These are phyloP conservation scores for Stenolophus ochropezus DNA, from an alignment of 2,888 invertebrate genomes.

Conservation along the genomic window DNA sequence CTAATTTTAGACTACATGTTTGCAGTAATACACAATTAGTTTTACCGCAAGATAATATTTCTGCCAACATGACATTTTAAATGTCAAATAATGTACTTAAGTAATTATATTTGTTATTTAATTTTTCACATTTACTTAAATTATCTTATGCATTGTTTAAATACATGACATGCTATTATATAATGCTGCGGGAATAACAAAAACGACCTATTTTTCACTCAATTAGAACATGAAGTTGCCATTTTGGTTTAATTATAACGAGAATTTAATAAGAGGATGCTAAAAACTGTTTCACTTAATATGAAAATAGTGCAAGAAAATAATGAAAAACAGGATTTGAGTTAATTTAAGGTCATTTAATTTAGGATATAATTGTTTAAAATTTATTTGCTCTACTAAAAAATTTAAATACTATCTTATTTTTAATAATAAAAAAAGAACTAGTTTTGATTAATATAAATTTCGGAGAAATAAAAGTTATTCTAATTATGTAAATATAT, in stretches of 20 bases:
- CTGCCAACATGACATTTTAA: slow-evolving; percentile 28
- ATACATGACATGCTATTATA: slow-evolving; percentile 28
- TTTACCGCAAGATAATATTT: slow-evolving; percentile 26
- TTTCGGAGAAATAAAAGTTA: too few relatives aligned
- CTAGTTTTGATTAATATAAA: too few relatives aligned
- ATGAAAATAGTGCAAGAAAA: neutral
- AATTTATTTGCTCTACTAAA: too few relatives aligned
- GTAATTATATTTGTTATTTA: slow-evolving; percentile 44
- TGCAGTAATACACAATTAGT: slow-evolving; percentile 1
- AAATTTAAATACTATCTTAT: too few relatives aligned
- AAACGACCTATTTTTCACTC: neutral
- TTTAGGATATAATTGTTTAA: neutral
- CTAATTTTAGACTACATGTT: neutral
- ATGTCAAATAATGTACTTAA: slow-evolving; percentile 37
- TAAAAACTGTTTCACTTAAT: neutral
- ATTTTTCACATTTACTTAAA: slow-evolving; percentile 41
- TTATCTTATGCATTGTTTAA: slow-evolving; percentile 43
- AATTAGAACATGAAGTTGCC: neutral
- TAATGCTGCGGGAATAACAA: slow-evolving; percentile 13
- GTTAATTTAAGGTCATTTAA: neutral
- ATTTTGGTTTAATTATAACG: neutral
- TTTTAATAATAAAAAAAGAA: too few relatives aligned
- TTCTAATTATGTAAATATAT: too few relatives aligned
- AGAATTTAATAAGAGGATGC: neutral
- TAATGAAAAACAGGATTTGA: neutral